Base-by-base conservation (phyloP, 2,797 vertebrate genomes). In the Crossoptilon crossoptilon region DNA sequence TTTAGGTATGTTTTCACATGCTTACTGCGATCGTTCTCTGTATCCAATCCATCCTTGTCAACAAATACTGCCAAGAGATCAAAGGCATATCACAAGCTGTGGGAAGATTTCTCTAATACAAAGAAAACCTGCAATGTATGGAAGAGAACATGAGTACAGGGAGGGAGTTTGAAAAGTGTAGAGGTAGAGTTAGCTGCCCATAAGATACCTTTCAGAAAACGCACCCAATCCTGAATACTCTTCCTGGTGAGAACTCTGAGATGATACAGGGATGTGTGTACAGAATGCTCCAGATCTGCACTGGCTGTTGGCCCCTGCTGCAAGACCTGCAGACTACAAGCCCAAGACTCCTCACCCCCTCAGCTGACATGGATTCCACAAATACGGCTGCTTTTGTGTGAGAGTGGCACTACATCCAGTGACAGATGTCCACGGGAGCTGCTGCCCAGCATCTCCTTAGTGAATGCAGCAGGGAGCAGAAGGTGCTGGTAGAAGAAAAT, bases 1-100 rank as follows among this genome's bases (percentile, higher is more conserved):
- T 86, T 90, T 63, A 91, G 56, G 39, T 90, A 27, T 88, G 53
- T 84, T 91, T 94, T 78, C 82, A n/a, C 41, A 68, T 64, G 64
- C 80, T 21, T 44, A 4, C 10, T 3, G 0, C 14, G 27, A 49
- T 73, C 33, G 69, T 89, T 86, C 27, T 55, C 13, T 82, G 17
- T 10, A 46, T 81, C 39, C 60, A 75, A 58, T 74, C 51, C 59
- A 70, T 81, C 26, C 87, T 85, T 78, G 46, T 56, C 70, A 78
- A 71, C 14, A 91, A 78, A 72, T 21, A 39, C 17, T 67, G 23
- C 1, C 4, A 72, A 67, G 37, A 56, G 41, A 91, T 64, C 27
- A 90, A 89, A 92, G 63, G n/a, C 21, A 18, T 91, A 92, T 87
- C 12, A 15, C 70, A 33, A 26, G 35, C 51, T 75, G 26, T 24